phyloP scores from a whole-genome alignment of 2,113 vertebrate genomes.

The Nibea albiflora region DNA sequence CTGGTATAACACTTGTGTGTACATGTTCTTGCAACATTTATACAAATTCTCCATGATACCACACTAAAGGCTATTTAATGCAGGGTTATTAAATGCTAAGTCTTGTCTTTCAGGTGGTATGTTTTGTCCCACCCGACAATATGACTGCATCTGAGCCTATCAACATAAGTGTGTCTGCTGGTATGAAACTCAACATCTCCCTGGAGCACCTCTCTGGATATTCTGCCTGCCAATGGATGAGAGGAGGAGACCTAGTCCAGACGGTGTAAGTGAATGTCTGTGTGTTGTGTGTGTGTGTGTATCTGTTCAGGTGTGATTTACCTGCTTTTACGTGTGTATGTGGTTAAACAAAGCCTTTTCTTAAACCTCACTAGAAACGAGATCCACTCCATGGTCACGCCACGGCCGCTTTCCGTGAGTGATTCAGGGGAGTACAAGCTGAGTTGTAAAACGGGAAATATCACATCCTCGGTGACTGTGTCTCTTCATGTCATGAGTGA shows the following conservation, averaged over 20 bases:
- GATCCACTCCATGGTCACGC: constrained; percentile 64
- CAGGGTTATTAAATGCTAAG: neutral
- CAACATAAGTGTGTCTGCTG: constrained; percentile 21
- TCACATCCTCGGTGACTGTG: constrained; percentile 79
- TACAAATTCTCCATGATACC: neutral
- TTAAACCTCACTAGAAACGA: constrained; percentile 68
- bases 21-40: neutral
- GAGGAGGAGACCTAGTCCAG: neutral
- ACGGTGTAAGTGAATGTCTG: constrained; percentile 36
- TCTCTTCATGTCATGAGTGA: constrained; percentile 80
- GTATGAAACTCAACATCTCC: constrained; percentile 63
- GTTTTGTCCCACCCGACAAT: constrained; percentile 29
- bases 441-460: constrained; percentile 69
- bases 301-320: too few relatives aligned
- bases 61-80: neutral
- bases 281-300: neutral
- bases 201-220: constrained; percentile 33
- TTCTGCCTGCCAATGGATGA: constrained; percentile 47
- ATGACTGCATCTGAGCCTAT: constrained; percentile 42
- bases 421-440: constrained; percentile 86
- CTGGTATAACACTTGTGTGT: neutral
- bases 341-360: constrained; percentile 25
- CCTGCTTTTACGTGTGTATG: neutral
- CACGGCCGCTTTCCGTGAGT: constrained; percentile 77
- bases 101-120: constrained; percentile 59